Conservation (phyloP, 2,113 vertebrate genomes). For the Dipodomys stephensi region DNA sequence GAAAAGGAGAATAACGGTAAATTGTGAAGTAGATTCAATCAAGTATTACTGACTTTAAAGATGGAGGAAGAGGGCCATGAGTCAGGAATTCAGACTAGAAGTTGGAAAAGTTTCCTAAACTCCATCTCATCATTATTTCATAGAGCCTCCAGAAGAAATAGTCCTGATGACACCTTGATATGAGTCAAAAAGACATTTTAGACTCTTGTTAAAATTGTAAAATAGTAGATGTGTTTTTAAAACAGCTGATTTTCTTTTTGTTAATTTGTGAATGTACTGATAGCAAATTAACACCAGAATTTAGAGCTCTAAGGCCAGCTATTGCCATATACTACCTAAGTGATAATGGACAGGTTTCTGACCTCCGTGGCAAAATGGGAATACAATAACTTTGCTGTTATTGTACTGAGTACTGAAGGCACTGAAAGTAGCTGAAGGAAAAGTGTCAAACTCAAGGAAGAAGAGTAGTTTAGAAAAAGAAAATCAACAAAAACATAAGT, state of each 20-base stretch:
- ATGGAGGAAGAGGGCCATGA: too few species aligned
- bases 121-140: background rate
- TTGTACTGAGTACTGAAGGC: background rate
- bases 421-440: background rate
- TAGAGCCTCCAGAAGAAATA: background rate
- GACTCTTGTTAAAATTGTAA: background rate
- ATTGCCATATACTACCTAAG: background rate
- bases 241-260: background rate
- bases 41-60: too few species aligned
- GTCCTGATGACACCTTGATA: background rate
- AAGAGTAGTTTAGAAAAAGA: too few species aligned
- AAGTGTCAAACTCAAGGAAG: background rate
- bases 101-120: too few species aligned
- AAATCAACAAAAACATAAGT: background rate
- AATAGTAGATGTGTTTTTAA: background rate
- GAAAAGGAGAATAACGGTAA: too few species aligned
- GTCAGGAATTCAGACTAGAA: too few species aligned
- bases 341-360: background rate
- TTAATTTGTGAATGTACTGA: background rate
- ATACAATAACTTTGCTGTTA: background rate
- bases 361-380: background rate
- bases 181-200: background rate
- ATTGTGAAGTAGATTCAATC: too few species aligned
- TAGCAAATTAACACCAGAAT: background rate
- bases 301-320: background rate